A percentile compares a stretch with the other conserved stretches of the same genome.
Conservation (phyloP, 2,888 invertebrate species). For the Drosophila borealis region DNA sequence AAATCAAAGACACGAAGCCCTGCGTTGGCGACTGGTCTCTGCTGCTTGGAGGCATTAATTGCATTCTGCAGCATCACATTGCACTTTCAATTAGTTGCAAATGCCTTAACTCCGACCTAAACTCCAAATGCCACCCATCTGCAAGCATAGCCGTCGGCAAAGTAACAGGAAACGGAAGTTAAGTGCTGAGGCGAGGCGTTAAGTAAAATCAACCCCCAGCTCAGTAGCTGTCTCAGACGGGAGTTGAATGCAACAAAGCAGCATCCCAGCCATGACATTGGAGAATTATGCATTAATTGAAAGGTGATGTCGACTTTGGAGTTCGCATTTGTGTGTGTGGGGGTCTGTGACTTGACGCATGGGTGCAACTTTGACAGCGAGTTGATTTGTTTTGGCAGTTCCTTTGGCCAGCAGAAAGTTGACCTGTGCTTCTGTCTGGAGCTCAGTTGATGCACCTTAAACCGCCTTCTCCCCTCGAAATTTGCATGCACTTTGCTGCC, state of each 20-base stretch:
- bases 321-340: conserved; percentile 10
- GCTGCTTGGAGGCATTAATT: conserved; percentile 82
- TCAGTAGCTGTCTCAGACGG: conserved; percentile 8
- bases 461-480: conserved; percentile 9
- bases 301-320: conserved; percentile 61
- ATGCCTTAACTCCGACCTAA: conserved; percentile 54
- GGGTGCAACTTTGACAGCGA: conserved; percentile 55
- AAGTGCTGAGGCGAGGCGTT: conserved; percentile 82
- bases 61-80: conserved; percentile 83
- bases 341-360: conserved; percentile 31
- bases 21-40: conserved; percentile 12
- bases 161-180: conserved; percentile 82
- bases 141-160: conserved; percentile 37
- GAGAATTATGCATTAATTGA: conserved; percentile 80
- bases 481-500: conserved; percentile 59
- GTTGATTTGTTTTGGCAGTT: conserved; percentile 59
- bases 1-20: conserved; percentile 62
- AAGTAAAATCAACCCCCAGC: conserved; percentile 74
- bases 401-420: conserved; percentile 56
- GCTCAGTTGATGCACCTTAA: conserved; percentile 32
- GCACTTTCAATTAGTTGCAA: conserved; percentile 83
- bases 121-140: conserved; percentile 14
- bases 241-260: conserved; percentile 68
- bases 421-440: conserved; percentile 35
- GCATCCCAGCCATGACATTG: conserved; percentile 66